Conservation (phyloP, 2,797 vertebrate species). For the Malacoctenus gilli region DNA sequence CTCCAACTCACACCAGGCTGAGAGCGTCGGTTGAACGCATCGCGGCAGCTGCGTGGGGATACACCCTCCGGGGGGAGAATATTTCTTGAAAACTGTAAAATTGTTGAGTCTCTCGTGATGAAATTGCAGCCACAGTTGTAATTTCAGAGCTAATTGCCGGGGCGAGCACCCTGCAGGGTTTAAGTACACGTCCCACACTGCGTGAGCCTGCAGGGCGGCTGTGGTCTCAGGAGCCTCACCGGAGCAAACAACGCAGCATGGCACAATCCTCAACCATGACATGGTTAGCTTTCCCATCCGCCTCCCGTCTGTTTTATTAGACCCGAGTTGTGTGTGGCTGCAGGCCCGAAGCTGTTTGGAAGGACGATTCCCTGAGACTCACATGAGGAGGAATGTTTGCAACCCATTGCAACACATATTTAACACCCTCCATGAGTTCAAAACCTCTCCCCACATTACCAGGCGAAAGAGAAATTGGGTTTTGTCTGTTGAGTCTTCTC, state of each 20-base stretch:
- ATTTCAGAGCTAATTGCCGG: constrained; percentile 46
- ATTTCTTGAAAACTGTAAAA: constrained; percentile 7
- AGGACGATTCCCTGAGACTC: constrained; percentile 5
- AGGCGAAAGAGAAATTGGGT: background rate
- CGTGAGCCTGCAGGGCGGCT: constrained; percentile 14
- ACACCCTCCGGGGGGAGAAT: constrained; percentile 12
- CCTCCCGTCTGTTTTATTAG: constrained; percentile 41
- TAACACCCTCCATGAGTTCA: constrained; percentile 8
- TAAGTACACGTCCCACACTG: constrained; percentile 32
- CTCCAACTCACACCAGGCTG: constrained; percentile 30
- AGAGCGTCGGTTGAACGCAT: constrained; percentile 36
- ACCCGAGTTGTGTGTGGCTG: constrained; percentile 38
- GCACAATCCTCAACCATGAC: constrained; percentile 44
- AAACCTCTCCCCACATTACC: constrained; percentile 12
- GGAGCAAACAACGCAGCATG: constrained; percentile 53
- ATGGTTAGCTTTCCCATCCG: constrained; percentile 46
- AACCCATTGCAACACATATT: background rate
- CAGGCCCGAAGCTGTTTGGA: constrained; percentile 35
- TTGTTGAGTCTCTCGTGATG: constrained; percentile 21
- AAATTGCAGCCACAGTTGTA: constrained; percentile 33
- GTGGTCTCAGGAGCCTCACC: constrained; percentile 17
- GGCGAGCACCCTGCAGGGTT: constrained; percentile 13
- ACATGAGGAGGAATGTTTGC: constrained; percentile 21
- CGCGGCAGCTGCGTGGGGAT: constrained; percentile 7
- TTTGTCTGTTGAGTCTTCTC: background rate